phyloP scores from a whole-genome alignment of 2,888 invertebrate species.

The Parapristionchus giblindavisi region DNA sequence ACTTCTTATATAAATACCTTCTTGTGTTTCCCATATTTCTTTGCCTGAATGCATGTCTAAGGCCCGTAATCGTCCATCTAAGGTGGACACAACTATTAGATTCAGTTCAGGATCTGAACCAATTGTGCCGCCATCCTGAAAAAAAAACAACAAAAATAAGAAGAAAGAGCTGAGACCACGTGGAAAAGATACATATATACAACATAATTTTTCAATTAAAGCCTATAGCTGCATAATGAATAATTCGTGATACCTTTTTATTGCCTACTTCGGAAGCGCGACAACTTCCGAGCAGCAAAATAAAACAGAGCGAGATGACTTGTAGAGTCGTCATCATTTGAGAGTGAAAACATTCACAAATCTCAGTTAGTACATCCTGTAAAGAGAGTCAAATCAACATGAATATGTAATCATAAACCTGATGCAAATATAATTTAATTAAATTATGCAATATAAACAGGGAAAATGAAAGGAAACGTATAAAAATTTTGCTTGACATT shows the following conservation, averaged over 20 bases:
- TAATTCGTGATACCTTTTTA: constrained; percentile 1
- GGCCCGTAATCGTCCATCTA: constrained; percentile 91
- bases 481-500: too few species aligned
- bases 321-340: constrained; percentile 25
- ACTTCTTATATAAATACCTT: constrained; percentile 74
- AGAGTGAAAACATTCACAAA: constrained; percentile 27
- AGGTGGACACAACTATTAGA: constrained; percentile 84
- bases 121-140: constrained; percentile 8
- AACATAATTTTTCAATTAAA: too few species aligned
- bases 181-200: too few species aligned
- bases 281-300: constrained; percentile 7
- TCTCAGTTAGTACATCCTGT: constrained; percentile 15
- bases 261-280: constrained; percentile 4
- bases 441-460: too few species aligned
- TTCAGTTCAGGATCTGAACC: constrained; percentile 1
- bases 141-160: background rate
- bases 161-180: too few species aligned
- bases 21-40: constrained; percentile 88
- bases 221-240: background rate
- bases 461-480: too few species aligned
- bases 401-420: too few species aligned
- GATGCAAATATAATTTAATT: too few species aligned
- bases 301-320: background rate
- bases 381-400: background rate
- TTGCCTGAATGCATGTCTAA: constrained; percentile 85